Conservation (phyloP, 2,888 invertebrate genomes). For the Phaonia tiefii region DNA sequence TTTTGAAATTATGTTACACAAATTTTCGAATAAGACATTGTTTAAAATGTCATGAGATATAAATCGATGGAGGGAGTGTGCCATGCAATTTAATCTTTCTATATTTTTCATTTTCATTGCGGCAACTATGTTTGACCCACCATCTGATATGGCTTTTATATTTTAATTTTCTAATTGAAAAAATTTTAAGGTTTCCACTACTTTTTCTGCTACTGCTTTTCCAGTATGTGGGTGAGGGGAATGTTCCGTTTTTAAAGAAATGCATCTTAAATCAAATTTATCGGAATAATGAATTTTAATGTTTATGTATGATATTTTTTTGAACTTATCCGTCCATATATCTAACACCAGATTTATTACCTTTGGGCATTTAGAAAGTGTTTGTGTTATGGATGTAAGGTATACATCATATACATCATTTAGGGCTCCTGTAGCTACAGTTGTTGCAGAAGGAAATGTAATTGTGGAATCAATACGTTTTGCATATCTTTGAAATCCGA, state of each 20-base stretch:
- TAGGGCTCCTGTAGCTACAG: not conserved
- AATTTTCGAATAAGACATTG: not conserved
- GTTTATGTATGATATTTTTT: not conserved
- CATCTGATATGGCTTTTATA: not conserved
- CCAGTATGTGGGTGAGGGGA: not conserved
- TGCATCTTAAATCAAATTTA: not conserved
- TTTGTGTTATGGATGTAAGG: not conserved
- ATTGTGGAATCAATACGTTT: not conserved
- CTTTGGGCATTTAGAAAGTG: not conserved
- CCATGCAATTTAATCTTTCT: not conserved
- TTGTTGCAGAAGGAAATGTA: not conserved
- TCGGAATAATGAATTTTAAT: not conserved
- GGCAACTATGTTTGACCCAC: not conserved
- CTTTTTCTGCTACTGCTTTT: not conserved
- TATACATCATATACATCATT: not conserved
- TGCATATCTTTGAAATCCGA: not conserved
- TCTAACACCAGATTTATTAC: not conserved
- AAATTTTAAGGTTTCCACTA: not conserved
- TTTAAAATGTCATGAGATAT: not conserved
- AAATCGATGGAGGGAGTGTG: not conserved
- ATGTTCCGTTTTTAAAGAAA: not conserved
- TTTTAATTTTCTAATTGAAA: not conserved
- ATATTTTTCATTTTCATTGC: not conserved
- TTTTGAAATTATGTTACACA: constrained; percentile 1
- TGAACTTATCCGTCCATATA: constrained; percentile 4